Base-by-base conservation (phyloP, 1,140 invertebrate genomes). In the Cyclina sinensis region DNA sequence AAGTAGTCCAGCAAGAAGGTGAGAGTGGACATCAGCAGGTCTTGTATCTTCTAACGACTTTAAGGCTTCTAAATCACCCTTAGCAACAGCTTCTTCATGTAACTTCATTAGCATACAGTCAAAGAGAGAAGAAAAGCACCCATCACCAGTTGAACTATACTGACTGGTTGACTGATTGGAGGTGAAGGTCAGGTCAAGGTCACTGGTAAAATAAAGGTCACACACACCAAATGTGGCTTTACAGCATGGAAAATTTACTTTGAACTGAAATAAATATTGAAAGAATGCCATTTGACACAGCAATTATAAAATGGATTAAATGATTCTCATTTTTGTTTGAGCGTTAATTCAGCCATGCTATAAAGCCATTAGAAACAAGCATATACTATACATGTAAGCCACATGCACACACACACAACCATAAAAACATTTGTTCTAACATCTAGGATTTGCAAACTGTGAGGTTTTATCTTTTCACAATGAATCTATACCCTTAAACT, bases 171-270 rank as follows among this genome's bases (percentile, higher is more conserved):
- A 65, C 21, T 39, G 68, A 86, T 30, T 43, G 24, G 70, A 37
- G n/a, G 9, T 30, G 12, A n/a, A 21, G 35, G 81, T 83, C 81
- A 83, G n/a, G 39, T 59, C 59, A 83, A 83, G 62, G 62, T 83
- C 81, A 68, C 81, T 83, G 81, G 81, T 24, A 83, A 65, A 83
- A 83, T 83, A 83, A 70, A 83, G 81, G 81, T 83, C 81, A 83
- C 81, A 83, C 81, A 70, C 81, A 83, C 57, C 32, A 30, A 59
- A 70, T 43, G 81, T 70, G 81, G 62, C 59, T 83, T 83, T 83
- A 68, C 81, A 83, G 81, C 62, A 48, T 59, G 62, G 54, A 43
- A 32, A 62, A 30, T 59, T 81, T 62, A 83, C 27, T 43, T 83
- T 48, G 21, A 27, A 83, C 81, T 83, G 81, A 70, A 83, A 83